Evolutionary conservation across 2,888 invertebrate genomes (phyloP), one percentile per base, ranked within the genome.

Genomic region (Drosophila ezoana): DNA sequence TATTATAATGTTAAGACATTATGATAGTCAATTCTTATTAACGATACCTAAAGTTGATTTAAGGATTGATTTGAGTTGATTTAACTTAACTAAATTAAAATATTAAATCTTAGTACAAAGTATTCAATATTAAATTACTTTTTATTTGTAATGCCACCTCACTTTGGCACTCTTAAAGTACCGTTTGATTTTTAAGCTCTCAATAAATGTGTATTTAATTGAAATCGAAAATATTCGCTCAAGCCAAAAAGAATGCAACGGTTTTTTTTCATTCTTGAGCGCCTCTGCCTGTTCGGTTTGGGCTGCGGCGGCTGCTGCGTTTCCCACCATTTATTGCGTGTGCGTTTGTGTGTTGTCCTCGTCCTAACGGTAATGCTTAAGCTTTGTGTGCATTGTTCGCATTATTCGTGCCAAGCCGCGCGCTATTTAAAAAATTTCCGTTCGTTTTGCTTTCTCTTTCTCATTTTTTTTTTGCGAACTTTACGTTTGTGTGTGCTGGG

Each of bases 361-460:
- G 49, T 54, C 18, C 48, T 57, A 43, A 57, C 54, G 71, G 71
- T 75, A 75, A 75, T 72, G 73, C 51, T 62, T 71, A 61, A 67
- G 66, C 78, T 81, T 82, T 80, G 70, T 79, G 72, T 79, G 83
- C 86, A 80, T 87, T 86, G 83, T 65, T 65, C 64, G 61, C 53
- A 53, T 41, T 73, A 74, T 75, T 70, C 68, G 76, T 88, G 69
- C 68, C 76, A 76, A 58, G 88, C 77, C 75, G 79, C 82, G 73
- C 81, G 85, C 79, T 67, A 79, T 84, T 85, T 82, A 68, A 62
- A 72, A 85, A 62, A 85, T 70, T 82, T 85, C 72, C 82, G 66
- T 79, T 87, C 69, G 71, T 73, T 73, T 79, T 60, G 65, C 59
- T 70, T 77, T 79, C 63, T 76, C 53, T 56, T 52, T 59, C 54